Evolutionary conservation across 2,113 vertebrate species (phyloP).

Genomic region (Genyomyrus donnyi): DNA sequence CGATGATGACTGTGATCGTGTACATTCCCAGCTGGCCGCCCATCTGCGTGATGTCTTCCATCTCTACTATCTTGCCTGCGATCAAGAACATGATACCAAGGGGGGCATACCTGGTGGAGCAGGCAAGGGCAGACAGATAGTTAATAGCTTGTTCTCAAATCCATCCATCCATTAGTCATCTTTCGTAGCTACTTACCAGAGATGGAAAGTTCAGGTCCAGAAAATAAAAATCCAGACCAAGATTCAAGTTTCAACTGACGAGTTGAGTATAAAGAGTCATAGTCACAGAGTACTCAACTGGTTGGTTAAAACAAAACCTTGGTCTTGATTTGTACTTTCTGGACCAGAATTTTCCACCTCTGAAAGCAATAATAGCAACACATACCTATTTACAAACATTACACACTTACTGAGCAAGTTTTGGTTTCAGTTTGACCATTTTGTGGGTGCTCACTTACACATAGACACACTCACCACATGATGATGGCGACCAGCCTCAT

Average conservation of each 20-base stretch:
- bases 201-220: no score
- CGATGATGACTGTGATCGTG: slow-evolving; percentile 87
- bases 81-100: slow-evolving; percentile 93
- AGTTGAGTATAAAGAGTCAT: no score
- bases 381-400: background rate
- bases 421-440: background rate
- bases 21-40: slow-evolving; percentile 97
- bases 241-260: no score
- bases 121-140: background rate
- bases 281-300: no score
- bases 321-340: no score
- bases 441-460: background rate
- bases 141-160: background rate
- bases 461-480: slow-evolving; percentile 76
- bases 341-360: background rate
- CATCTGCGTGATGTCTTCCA: slow-evolving; percentile 94
- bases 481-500: slow-evolving; percentile 90
- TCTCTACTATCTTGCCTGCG: slow-evolving; percentile 95
- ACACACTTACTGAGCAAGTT: background rate
- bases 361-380: background rate
- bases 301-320: no score
- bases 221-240: no score
- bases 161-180: background rate
- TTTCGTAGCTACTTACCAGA: background rate
- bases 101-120: slow-evolving; percentile 78